Evolutionary conservation across 2,113 vertebrate species (phyloP).

Genomic region (Melanerpes formicivorus): DNA sequence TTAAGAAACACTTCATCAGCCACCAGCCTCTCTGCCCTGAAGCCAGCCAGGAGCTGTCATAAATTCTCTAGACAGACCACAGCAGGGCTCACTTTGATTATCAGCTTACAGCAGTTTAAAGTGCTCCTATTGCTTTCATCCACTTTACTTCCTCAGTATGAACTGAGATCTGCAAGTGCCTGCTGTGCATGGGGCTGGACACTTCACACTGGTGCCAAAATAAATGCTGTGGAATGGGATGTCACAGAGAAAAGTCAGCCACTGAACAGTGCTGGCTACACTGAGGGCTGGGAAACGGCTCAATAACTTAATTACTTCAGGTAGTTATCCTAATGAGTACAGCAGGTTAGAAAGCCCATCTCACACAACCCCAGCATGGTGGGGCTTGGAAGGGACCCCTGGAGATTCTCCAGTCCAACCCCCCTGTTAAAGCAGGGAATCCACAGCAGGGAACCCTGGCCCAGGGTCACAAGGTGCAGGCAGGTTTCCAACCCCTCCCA

Average conservation of each 20-base stretch:
- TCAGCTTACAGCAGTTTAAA: neutral
- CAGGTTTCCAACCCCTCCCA: no score
- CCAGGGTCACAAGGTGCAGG: no score
- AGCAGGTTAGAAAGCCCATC: neutral
- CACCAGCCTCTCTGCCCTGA: neutral
- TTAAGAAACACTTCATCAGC: neutral
- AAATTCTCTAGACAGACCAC: neutral
- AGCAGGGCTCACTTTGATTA: neutral
- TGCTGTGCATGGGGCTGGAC: neutral
- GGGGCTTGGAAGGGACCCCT: no score
- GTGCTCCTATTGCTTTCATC: neutral
- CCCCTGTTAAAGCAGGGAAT: no score
- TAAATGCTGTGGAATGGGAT: neutral
- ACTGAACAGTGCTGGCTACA: neutral
- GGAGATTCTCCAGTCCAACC: no score
- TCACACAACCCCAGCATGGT: no score
- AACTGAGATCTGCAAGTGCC: neutral
- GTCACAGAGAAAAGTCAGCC: neutral
- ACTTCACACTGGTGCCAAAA: neutral
- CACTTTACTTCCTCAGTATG: rapidly evolving
- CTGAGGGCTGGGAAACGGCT: neutral
- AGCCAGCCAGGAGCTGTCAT: neutral
- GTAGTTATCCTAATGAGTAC: neutral
- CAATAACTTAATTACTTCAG: slow-evolving; percentile 28
- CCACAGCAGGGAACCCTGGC: no score